These are phyloP conservation scores for Diabrotica balteata DNA, from an alignment of 2,888 invertebrate genomes.

Conservation along the genomic window DNA sequence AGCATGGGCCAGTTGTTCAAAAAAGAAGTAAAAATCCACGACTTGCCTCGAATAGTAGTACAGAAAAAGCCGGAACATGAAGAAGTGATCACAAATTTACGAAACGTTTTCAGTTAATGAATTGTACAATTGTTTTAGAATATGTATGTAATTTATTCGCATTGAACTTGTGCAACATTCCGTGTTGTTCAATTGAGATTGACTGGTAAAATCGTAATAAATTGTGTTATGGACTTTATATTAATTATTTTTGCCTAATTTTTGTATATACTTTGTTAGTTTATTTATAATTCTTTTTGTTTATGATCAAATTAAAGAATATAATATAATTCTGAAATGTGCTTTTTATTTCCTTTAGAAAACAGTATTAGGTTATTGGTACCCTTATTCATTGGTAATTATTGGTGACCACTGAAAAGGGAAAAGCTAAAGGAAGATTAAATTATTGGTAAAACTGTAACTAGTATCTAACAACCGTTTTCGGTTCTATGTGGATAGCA, in stretches of 20 bases:
- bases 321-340: constrained; percentile 21
- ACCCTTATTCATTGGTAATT: too few species aligned
- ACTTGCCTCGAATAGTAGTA: constrained; percentile 76
- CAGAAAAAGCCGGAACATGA: constrained; percentile 55
- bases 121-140: constrained; percentile 14
- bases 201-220: constrained; percentile 26
- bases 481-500: too few species aligned
- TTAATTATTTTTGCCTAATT: constrained; percentile 38
- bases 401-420: too few species aligned
- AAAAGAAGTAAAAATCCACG: constrained; percentile 85
- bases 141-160: constrained; percentile 23
- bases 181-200: constrained; percentile 20
- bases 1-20: constrained; percentile 88
- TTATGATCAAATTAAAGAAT: constrained; percentile 41
- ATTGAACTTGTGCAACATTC: constrained; percentile 23
- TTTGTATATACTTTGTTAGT: constrained; percentile 51
- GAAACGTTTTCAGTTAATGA: constrained; percentile 54
- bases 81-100: constrained; percentile 54
- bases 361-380: too few species aligned
- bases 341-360: too few species aligned
- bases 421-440: too few species aligned
- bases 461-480: too few species aligned
- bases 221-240: constrained; percentile 18
- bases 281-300: constrained; percentile 48
- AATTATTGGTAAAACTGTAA: too few species aligned